Evolutionary conservation across 2,888 invertebrate species (phyloP), one percentile per base, ranked within the genome.

Genomic region (Limnephilus rhombicus): DNA sequence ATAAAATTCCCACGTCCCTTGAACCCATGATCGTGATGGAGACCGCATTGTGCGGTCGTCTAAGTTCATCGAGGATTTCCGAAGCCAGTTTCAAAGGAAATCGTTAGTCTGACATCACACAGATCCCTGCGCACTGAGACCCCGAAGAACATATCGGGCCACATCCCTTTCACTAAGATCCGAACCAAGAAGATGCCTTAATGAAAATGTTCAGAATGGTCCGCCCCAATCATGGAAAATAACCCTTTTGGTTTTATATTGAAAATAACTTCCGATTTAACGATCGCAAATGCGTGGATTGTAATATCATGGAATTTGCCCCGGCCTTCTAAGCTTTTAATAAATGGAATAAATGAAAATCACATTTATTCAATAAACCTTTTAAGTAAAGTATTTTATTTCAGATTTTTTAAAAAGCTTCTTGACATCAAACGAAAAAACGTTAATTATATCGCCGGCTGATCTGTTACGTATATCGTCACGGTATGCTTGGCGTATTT

Each of bases 61-160:
- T 45, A 24, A 86, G 41, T 86, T 86, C 49, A 11, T n/a, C 85
- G 85, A 86, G 86, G 49, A 86, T 86, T 49, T 86, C 86, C 86
- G 86, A 86, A 45, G 41, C 49, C 49, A n/a, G 29, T 86, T 86
- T 86, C 86, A 86, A 86, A 86, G 86, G 86, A 45, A 86, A 86
- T 86, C 86, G 86, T 86, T 86, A 86, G 86, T 37, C 83, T n/a
- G 45, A 86, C 86, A 86, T 86, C 86, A 45, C 86, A 86, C 45
- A 86, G 45, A 86, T 86, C 24, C 15, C 45, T 13, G n/a, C 86
- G 45, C 41, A 85, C 86, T 86, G 29, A 86, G 29, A 37, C 41
- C 29, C n/a, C 45, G 24, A 15, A 45, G 85, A 45, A 45, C n/a
- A 86, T 86, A 45, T 86, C 86, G 49, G 86, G 12, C 45, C 45